Conservation (phyloP, 2,797 vertebrate species). For the Sebastiscus tertius region DNA sequence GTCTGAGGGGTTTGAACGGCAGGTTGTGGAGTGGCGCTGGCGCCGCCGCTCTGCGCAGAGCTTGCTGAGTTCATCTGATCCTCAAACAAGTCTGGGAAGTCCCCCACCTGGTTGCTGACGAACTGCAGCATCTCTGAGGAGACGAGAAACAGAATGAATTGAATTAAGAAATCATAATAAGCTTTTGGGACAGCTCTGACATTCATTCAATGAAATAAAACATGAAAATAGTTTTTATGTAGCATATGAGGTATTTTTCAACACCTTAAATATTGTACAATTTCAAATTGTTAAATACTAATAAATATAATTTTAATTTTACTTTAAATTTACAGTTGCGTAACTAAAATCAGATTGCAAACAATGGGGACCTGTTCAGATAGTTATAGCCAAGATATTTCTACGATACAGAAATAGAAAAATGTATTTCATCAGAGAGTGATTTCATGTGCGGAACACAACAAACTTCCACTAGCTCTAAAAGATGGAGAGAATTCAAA, state of each 20-base stretch:
- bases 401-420: neutral
- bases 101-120: conserved; percentile 95
- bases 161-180: neutral
- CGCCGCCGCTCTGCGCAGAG: conserved; percentile 41
- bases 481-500: neutral
- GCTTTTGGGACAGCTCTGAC: neutral
- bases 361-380: neutral
- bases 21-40: conserved; percentile 28
- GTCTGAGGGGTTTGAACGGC: conserved; percentile 53
- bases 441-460: neutral
- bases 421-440: fast-evolving
- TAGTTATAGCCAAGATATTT: neutral
- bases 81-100: conserved; percentile 94
- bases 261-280: neutral
- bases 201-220: neutral
- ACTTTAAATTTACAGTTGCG: neutral
- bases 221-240: neutral
- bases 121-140: conserved; percentile 96
- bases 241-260: neutral
- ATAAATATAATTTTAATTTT: neutral
- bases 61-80: conserved; percentile 84
- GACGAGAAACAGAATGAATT: neutral
- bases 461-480: neutral
- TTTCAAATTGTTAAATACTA: neutral
- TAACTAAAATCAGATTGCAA: neutral